A percentile compares a stretch with the other conserved stretches of the same genome.
These are phyloP conservation scores for Rosalia funebris DNA, from an alignment of 2,888 invertebrate species.

Conservation along the genomic window DNA sequence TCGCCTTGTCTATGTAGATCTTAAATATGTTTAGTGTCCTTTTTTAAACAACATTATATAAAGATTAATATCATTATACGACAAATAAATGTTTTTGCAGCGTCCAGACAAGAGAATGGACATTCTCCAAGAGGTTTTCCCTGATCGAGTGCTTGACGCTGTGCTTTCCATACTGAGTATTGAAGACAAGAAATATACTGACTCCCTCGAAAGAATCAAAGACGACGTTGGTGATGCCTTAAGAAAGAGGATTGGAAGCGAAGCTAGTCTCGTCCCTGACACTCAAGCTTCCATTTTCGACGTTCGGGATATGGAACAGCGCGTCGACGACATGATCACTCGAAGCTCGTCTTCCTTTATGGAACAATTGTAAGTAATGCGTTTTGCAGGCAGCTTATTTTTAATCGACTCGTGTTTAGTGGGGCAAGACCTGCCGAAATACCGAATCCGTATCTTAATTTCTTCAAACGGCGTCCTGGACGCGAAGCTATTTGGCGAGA, in stretches of 20 bases:
- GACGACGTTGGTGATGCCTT: not conserved
- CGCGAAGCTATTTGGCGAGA: constrained; percentile 60
- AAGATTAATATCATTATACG: no score
- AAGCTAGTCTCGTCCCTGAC: not conserved
- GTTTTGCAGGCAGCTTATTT: not conserved
- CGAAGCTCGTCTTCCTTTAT: not conserved
- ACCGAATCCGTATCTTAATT: constrained; percentile 51
- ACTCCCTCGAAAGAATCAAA: not conserved
- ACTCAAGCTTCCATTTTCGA: not conserved
- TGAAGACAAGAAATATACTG: constrained; percentile 21
- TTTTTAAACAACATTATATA: no score
- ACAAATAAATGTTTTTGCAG: no score
- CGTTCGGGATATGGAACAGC: not conserved
- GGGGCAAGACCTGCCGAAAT: not conserved
- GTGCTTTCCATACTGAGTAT: constrained; percentile 38
- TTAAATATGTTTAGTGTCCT: not conserved
- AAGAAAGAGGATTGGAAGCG: constrained; percentile 17
- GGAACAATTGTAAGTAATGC: constrained; percentile 2
- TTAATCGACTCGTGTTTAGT: not conserved
- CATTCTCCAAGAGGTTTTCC: constrained; percentile 46
- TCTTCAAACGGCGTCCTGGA: constrained; percentile 56
- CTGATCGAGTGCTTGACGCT: constrained; percentile 35
- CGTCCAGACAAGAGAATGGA: constrained; percentile 39
- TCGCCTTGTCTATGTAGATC: no score
- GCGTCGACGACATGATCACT: not conserved